Percentiles rank a stretch among this genome's conserved stretches.
Conservation (phyloP, 2,797 vertebrate genomes). For the Micropoecilia bifurca region DNA sequence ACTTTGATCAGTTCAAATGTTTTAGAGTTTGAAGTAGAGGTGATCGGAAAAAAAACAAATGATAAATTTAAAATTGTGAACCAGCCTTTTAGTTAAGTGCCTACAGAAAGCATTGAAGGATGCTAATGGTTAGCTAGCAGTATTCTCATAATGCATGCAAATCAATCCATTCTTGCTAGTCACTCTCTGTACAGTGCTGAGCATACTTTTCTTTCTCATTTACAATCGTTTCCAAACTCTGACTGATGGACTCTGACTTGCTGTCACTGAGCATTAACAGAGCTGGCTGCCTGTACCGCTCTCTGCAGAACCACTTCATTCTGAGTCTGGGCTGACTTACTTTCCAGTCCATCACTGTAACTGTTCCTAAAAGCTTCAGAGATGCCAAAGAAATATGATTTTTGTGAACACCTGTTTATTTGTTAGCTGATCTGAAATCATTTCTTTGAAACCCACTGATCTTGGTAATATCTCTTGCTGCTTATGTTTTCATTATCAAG, state of each 20-base stretch:
- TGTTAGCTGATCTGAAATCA: background rate
- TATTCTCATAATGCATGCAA: background rate
- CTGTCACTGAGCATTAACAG: background rate
- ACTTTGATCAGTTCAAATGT: background rate
- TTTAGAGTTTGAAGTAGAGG: background rate
- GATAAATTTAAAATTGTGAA: background rate
- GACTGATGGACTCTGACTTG: background rate
- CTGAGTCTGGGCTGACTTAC: background rate
- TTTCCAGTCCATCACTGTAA: background rate
- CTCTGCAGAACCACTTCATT: background rate
- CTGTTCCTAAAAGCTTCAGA: background rate
- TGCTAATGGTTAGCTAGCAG: background rate
- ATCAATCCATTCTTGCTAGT: background rate
- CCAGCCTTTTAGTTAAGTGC: background rate
- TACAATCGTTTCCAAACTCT: background rate
- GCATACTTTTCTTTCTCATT: background rate
- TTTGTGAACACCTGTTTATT: background rate
- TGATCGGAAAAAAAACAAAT: background rate
- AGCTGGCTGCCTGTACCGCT: background rate
- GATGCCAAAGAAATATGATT: background rate
- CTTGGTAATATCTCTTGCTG: background rate
- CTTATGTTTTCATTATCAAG: background rate
- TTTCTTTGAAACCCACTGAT: background rate
- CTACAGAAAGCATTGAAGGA: background rate
- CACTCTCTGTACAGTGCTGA: background rate